Base-by-base conservation (phyloP, 2,888 invertebrate species). In the Agonopterix heracliana region DNA sequence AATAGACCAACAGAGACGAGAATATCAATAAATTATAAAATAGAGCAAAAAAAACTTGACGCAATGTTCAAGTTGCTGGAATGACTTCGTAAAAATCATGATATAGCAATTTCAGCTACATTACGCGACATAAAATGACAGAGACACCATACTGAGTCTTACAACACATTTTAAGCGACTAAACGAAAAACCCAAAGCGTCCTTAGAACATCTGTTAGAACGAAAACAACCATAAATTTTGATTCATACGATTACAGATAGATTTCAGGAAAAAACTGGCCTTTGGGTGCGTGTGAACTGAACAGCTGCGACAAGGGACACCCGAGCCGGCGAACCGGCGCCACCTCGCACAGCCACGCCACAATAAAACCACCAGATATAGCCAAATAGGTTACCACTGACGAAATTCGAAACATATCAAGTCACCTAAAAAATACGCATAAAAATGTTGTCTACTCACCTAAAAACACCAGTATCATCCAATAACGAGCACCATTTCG, bases 401-500 rank as follows among this genome's bases (percentile, higher is more conserved):
- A 74, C 68, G 69, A 75, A 68, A 68, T 67, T 65, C 66, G 68
- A 65, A 57, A 62, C 56, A 61, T 56, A 60, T 53, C 56, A 55
- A 56, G 61, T 62, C 56, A 46, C 51, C 56, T 59, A 59, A 60
- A 52, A 54, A 51, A 53, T 49, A 54, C 17, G 49, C 49, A 51
- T 51, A 57, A 54, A 55, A 26, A 5, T 26, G 1, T 26, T 26
- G 41, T 48, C 45, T 71, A 86, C 87, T 86, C 60, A 88, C 87
- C 68, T 76, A 65, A 69, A 68, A 72, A 68, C 68, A 74, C 82
- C 73, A 71, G 71, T 85, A 87, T 88, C 87, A 88, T 88, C 87
- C 87, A 86, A 86, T 70, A 78, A 81, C 69, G 68, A 71, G 71
- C 81, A 75, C 80, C 78, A 80, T 84, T 73, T 78, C 78, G 78